Base-by-base conservation (phyloP, 2,797 vertebrate genomes). In the Smutsia gigantea region DNA sequence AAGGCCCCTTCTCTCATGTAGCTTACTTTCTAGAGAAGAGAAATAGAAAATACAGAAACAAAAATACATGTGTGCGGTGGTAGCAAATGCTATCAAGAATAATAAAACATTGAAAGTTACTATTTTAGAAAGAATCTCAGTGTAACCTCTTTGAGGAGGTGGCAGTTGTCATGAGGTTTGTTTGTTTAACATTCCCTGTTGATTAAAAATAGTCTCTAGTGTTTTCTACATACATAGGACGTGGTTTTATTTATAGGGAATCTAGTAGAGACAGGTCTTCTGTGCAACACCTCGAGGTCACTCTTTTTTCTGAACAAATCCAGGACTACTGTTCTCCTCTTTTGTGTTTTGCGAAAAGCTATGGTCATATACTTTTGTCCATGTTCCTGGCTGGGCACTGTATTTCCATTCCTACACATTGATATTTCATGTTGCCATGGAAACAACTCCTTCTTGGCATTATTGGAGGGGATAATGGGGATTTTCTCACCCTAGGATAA, bases 341-440 rank as follows among this genome's bases (percentile, higher is more conserved):
- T 59, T 39, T 55, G 75, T 46, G 34, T 23, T 89, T 89, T 89
- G 23, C 71, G 17, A 92, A 95, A 86, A 83, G 63, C 68, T 51
- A 31, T 31, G 34, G 34, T 39, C 37, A 25, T 46, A 71, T 51
- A 31, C 37, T 78, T 91, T 3, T 85, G 14, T 64, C 12, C 31
- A 39, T 5, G 18, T 72, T 82, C 49, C 39, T 78, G 5, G 78
- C 25, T 51, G 82, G n/a, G 4, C 25, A 75, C 51, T 12, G 6
- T 29, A 75, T 71, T 85, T 81, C n/a, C 55, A 53, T 90, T 69
- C n/a, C n/a, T 77, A 53, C 4, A 85, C 66, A 71, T 91, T 61
- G 53, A 85, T 82, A 27, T 68, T 84, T 92, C 81, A 94, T 51
- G 51, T 84, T 87, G 51, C 34, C 51, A 69, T 69, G 63, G 86